Evolutionary conservation across 2,797 vertebrate species (phyloP).

Genomic region (Eleutherodactylus coqui): DNA sequence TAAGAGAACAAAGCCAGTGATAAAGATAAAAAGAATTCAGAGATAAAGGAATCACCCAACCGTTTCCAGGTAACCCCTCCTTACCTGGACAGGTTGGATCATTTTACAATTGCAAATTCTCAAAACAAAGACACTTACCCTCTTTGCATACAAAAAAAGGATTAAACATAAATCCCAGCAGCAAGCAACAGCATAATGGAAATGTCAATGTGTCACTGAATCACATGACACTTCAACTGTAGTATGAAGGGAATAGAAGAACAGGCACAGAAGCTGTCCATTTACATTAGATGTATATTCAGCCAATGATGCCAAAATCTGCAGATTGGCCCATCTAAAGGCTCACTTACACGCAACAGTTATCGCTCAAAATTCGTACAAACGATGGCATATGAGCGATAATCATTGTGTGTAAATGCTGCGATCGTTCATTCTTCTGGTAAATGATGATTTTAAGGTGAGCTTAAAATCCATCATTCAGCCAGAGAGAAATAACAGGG

Average conservation of each 20-base stretch:
- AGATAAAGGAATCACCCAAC: neutral
- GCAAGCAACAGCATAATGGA: neutral
- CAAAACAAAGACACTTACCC: neutral
- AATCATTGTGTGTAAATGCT: too few relatives aligned
- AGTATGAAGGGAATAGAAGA: neutral
- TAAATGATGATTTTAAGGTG: too few relatives aligned
- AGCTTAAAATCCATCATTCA: too few relatives aligned
- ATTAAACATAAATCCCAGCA: neutral
- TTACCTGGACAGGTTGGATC: neutral
- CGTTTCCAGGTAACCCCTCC: neutral
- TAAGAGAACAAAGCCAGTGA: neutral
- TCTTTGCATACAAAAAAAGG: neutral
- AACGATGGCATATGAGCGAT: too few relatives aligned
- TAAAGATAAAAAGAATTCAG: neutral
- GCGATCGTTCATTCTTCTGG: too few relatives aligned
- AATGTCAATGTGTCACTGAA: neutral
- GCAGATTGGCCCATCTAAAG: too few relatives aligned
- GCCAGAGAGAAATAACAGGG: too few relatives aligned
- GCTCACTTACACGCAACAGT: too few relatives aligned
- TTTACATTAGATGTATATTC: too few relatives aligned
- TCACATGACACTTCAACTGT: neutral
- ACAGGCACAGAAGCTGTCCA: constrained; percentile 1
- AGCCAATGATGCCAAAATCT: too few relatives aligned
- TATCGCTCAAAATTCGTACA: too few relatives aligned
- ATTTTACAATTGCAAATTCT: neutral